Evolutionary conservation across 2,888 invertebrate genomes (phyloP).

Genomic region (Drosophila phalerata): DNA sequence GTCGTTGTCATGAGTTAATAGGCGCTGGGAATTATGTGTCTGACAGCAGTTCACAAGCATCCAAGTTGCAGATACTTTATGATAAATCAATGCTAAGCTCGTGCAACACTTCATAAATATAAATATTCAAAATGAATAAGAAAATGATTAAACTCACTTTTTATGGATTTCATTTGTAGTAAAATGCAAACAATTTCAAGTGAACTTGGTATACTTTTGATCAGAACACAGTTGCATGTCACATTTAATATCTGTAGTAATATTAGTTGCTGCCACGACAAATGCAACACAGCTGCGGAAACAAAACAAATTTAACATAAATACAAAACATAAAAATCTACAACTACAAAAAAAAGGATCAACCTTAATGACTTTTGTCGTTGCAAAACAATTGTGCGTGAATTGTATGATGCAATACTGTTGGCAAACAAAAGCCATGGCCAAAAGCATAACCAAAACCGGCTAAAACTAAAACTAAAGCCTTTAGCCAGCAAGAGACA

Average conservation of each 20-base stretch:
- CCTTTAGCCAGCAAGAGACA: slow-evolving; percentile 32
- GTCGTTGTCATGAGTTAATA: slow-evolving; percentile 74
- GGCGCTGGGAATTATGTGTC: slow-evolving; percentile 63
- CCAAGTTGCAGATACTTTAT: slow-evolving; percentile 20
- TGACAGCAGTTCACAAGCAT: not conserved
- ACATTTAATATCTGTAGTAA: slow-evolving; percentile 7
- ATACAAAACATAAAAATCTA: slow-evolving; percentile 56
- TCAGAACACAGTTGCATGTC: not conserved
- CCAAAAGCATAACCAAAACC: slow-evolving; percentile 7
- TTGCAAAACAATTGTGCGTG: slow-evolving; percentile 79
- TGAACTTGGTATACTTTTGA: not conserved
- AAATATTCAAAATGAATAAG: not conserved
- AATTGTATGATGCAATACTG: slow-evolving; percentile 57
- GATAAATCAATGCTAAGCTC: slow-evolving; percentile 49
- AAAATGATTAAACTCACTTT: not conserved
- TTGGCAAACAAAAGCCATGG: slow-evolving; percentile 32
- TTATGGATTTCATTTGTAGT: slow-evolving; percentile 1
- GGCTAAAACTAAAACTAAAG: not conserved
- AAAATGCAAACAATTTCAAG: not conserved
- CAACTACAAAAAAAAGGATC: slow-evolving; percentile 24
- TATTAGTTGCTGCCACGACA: slow-evolving; percentile 1
- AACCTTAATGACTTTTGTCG: slow-evolving; percentile 79
- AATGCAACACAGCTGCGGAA: slow-evolving; percentile 48
- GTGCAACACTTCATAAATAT: not conserved
- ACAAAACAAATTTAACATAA: slow-evolving; percentile 69